Percentiles rank a stretch among this genome's conserved stretches.
Evolutionary conservation across 2,888 invertebrate species (phyloP).

Genomic region (Cryptus armator): DNA sequence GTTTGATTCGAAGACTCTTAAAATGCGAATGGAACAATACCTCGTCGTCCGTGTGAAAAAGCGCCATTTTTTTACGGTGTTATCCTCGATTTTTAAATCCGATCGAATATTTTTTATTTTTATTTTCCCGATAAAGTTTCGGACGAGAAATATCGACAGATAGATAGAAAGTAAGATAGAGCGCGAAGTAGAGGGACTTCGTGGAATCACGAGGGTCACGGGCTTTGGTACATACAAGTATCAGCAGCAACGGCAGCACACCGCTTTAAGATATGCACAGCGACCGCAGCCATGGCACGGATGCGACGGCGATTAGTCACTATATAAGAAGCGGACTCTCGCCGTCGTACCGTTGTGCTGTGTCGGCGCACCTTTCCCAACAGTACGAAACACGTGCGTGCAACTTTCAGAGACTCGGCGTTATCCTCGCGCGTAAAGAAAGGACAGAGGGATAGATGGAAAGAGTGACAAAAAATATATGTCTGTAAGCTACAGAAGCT

Average conservation of each 20-base stretch:
- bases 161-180: constrained; percentile 30
- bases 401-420: constrained; percentile 30
- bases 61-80: too few relatives aligned
- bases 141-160: neutral
- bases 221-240: constrained; percentile 33
- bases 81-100: too few relatives aligned
- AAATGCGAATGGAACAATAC: too few relatives aligned
- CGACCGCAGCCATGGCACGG: constrained; percentile 66
- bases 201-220: constrained; percentile 64
- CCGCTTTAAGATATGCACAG: constrained; percentile 52
- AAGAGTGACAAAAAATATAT: constrained; percentile 11
- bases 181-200: constrained; percentile 11
- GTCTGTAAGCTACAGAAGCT: neutral
- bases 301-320: constrained; percentile 68
- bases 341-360: constrained; percentile 45
- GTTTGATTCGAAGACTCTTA: too few relatives aligned
- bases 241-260: neutral
- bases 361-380: constrained; percentile 56
- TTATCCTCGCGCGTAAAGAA: constrained; percentile 26
- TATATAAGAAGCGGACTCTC: constrained; percentile 52
- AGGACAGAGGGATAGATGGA: constrained; percentile 22
- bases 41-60: too few relatives aligned
- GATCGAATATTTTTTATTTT: neutral
- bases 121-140: neutral
- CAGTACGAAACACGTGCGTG: constrained; percentile 48